A percentile compares a stretch with the other conserved stretches of the same genome.
These are phyloP conservation scores for Tenthredo mesomela DNA, from an alignment of 2,888 invertebrate genomes.

Conservation along the genomic window DNA sequence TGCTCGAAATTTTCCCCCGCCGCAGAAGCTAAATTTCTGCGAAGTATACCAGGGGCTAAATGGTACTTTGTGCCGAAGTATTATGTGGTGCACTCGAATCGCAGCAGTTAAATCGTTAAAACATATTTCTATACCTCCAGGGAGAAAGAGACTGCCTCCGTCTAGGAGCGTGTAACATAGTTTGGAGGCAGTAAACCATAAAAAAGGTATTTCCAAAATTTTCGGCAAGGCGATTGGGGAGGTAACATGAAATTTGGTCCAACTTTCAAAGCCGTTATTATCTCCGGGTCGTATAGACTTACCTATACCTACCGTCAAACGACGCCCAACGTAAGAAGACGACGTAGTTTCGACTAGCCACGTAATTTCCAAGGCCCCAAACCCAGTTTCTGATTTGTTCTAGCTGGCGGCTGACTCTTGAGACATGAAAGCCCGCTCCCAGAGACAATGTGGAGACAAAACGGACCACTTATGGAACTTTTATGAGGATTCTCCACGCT, in stretches of 20 bases:
- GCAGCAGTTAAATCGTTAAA: conserved; percentile 46
- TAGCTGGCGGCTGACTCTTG: conserved; percentile 52
- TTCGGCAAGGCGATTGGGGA: conserved; percentile 41
- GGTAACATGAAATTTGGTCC: conserved; percentile 49
- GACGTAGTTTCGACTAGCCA: conserved; percentile 44
- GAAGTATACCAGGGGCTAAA: neutral
- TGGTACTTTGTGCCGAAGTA: conserved; percentile 7
- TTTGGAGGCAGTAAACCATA: conserved; percentile 34
- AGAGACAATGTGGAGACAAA: conserved; percentile 71
- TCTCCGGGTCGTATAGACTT: conserved; percentile 21
- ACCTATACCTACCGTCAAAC: neutral
- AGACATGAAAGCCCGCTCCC: conserved; percentile 41
- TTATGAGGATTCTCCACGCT: conserved; percentile 74
- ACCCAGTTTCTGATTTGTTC: conserved; percentile 47
- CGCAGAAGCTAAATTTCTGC: neutral
- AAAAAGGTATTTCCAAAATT: conserved; percentile 43
- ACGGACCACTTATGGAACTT: conserved; percentile 71
- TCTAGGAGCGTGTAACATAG: conserved; percentile 35
- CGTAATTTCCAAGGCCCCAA: conserved; percentile 47
- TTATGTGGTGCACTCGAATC: conserved; percentile 3
- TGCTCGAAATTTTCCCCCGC: neutral
- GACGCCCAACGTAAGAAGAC: conserved; percentile 12
- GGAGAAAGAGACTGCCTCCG: conserved; percentile 36
- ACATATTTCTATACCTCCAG: neutral
- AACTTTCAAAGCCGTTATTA: conserved; percentile 42